Conservation (phyloP, 2,797 vertebrate genomes). For the Pteropus rufus region DNA sequence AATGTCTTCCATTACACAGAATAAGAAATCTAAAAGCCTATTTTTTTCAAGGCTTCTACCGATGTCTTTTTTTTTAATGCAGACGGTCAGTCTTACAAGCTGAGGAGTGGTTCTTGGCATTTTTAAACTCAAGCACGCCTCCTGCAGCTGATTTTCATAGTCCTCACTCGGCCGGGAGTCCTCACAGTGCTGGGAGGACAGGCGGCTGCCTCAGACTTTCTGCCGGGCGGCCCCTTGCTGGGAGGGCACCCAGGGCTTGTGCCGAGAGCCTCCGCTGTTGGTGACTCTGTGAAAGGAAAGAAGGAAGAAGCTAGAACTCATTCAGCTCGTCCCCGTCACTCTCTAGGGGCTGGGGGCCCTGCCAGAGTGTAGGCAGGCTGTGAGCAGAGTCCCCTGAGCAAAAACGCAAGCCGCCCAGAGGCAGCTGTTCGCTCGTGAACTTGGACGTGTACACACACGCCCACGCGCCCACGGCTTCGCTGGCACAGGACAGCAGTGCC, state of each 20-base stretch:
- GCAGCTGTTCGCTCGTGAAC: not conserved
- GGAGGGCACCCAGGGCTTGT: not conserved
- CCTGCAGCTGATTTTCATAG: not conserved
- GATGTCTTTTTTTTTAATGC: not conserved
- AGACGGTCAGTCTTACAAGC: not conserved
- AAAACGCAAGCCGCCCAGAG: not conserved
- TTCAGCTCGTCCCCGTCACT: not conserved
- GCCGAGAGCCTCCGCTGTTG: fast-evolving
- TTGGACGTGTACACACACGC: not conserved
- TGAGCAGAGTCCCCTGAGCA: not conserved
- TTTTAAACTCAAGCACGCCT: not conserved
- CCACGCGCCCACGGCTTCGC: not conserved
- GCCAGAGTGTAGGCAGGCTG: not conserved
- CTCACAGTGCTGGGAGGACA: not conserved
- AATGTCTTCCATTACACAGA: not conserved
- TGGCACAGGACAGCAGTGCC: constrained; percentile 6
- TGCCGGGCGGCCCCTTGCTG: not conserved
- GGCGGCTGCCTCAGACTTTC: not conserved
- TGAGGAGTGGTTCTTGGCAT: not conserved
- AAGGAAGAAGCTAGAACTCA: no score
- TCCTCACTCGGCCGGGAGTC: not conserved
- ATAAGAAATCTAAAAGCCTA: not conserved
- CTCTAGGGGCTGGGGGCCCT: fast-evolving
- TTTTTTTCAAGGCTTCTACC: not conserved
- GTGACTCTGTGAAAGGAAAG: fast-evolving